Evolutionary conservation across 2,888 invertebrate genomes (phyloP), one percentile per base, ranked within the genome.

Genomic region (Chrysina gloriosa): DNA sequence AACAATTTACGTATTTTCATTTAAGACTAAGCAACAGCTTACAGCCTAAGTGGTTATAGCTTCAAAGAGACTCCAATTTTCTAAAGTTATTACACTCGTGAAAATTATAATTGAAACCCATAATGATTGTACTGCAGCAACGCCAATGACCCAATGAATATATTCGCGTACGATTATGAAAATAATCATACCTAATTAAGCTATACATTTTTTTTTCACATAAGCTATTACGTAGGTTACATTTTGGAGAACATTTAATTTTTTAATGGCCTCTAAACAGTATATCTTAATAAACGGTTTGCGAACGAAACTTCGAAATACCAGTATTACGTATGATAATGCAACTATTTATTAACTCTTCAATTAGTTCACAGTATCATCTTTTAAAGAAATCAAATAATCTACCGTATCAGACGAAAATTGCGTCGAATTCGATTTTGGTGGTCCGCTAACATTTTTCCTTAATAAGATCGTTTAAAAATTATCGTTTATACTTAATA

Each of bases 321-420:
- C 58, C 27, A 11, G 58, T 16, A 61, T 61, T 61, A 61, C 58
- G 42, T 61, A 61, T 61, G 58, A 42, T 42, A 61, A 61, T 61
- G 45, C 11, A 61, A 42, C 27, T 42, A 19, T 21, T 61, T 36
- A 42, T 36, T 42, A 25, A 29, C 42, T n/a, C 36, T 27, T 61
- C 58, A 42, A 61, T 61, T 42, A 61, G 16, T 61, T 61, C 58
- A 16, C 58, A 9, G 39, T 14, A 61, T 14, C 19, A 16, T 42
- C 42, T 42, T 61, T 42, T 36, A 36, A 25, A 42, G 7, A 42
- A 27, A 42, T 61, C 27, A 25, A 39, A 39, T 39, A 58, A 61
- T 16, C 39, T n/a, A 4, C 3, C 39, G 39, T 27, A n/a, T 19
- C 21, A 23, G 21, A 58, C 31, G 42, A 48, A 64, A 64, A 45